A percentile compares a stretch with the other conserved stretches of the same genome.
phyloP scores from a whole-genome alignment of 2,888 invertebrate genomes.

The Serripes groenlandicus region DNA sequence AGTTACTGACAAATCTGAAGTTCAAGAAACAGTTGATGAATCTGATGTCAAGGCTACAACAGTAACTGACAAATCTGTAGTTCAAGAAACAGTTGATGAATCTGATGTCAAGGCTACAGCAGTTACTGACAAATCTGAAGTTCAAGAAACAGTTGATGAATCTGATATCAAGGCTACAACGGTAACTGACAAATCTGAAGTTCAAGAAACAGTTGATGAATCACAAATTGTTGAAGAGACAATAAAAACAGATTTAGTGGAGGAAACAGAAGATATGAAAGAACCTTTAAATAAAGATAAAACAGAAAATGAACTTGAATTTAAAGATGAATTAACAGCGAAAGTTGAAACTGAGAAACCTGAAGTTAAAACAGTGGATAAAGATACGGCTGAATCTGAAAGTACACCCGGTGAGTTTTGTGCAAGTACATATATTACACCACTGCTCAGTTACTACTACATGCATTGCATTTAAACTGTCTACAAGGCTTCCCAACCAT shows the following conservation, averaged over 20 bases:
- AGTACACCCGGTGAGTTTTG: no score
- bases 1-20: conserved; percentile 1
- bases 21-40: not conserved
- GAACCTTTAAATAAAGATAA: no score
- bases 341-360: not conserved
- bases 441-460: no score
- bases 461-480: no score
- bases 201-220: not conserved
- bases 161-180: not conserved
- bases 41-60: not conserved
- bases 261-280: no score
- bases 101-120: conserved; percentile 4
- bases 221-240: not conserved
- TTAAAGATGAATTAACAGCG: no score
- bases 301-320: not conserved
- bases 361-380: not conserved
- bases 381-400: no score
- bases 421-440: no score
- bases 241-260: no score
- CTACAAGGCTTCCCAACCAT: no score
- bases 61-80: not conserved
- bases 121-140: conserved; percentile 16
- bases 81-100: not conserved
- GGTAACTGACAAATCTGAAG: not conserved
- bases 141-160: conserved; percentile 12